These are phyloP conservation scores for Sminthurinus signatus DNA, from an alignment of 1,140 invertebrate species.

Conservation along the genomic window DNA sequence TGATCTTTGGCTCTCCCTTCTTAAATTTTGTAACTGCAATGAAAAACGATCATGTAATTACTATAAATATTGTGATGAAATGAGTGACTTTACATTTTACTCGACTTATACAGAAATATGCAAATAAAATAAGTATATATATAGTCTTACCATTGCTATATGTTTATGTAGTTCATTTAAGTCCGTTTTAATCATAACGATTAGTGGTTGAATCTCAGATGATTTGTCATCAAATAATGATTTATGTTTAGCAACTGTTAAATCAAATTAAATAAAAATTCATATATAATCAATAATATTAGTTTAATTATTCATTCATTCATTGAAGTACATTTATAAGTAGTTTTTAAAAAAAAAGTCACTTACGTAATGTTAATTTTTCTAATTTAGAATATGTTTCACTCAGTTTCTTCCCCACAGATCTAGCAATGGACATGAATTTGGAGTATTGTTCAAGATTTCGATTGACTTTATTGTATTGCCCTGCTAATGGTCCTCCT, in stretches of 20 bases:
- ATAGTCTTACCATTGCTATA: conserved; percentile 62
- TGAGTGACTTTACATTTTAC: too few species aligned
- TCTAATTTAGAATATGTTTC: too few species aligned
- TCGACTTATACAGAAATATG: too few species aligned
- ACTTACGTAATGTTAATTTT: too few species aligned
- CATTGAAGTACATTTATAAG: not conserved
- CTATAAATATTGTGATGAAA: too few species aligned
- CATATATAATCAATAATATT: not conserved
- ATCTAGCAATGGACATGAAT: conserved; percentile 91
- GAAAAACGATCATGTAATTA: too few species aligned
- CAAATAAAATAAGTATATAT: too few species aligned
- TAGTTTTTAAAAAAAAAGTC: not conserved
- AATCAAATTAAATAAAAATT: conserved; percentile 19
- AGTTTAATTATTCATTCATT: too few species aligned
- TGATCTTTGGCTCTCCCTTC: conserved; percentile 40
- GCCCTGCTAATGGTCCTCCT: conserved; percentile 58
- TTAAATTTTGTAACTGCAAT: conserved; percentile 45
- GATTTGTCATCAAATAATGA: conserved; percentile 94
- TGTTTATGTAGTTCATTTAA: conserved; percentile 91
- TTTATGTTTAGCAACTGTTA: conserved; percentile 89
- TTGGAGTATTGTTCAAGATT: conserved; percentile 78
- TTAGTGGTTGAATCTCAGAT: conserved; percentile 93
- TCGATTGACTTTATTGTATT: conserved; percentile 56
- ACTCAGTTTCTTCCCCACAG: too few species aligned
- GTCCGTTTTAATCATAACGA: conserved; percentile 96